phyloP scores from a whole-genome alignment of 1,140 invertebrate genomes.

The Neomicropteryx cornuta region DNA sequence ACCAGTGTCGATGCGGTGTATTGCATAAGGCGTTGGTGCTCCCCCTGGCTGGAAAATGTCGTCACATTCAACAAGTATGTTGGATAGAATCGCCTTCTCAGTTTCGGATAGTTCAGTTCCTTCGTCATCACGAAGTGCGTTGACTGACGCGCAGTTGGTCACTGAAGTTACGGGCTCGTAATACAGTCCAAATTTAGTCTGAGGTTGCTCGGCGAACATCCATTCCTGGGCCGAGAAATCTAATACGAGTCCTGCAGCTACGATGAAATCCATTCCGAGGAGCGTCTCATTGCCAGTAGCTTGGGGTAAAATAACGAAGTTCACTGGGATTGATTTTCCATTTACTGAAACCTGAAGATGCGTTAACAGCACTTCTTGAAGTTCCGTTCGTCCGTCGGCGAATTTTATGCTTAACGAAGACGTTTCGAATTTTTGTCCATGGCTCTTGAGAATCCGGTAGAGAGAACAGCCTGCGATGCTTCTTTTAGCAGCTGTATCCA shows the following conservation, averaged over 20 bases:
- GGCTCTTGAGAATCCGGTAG: background rate
- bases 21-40: background rate
- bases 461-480: constrained; percentile 5
- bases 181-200: too few relatives aligned
- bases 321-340: background rate
- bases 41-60: background rate
- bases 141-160: too few relatives aligned
- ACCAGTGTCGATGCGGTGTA: background rate
- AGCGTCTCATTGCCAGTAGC: background rate
- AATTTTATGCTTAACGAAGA: background rate
- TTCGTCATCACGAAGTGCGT: too few relatives aligned
- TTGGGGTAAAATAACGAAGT: constrained; percentile 1
- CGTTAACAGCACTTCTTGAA: background rate
- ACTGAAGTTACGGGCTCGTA: too few relatives aligned
- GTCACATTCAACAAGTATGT: background rate
- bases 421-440: constrained; percentile 1
- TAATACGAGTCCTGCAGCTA: too few relatives aligned
- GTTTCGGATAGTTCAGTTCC: background rate
- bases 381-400: background rate
- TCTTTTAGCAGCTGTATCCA: constrained; percentile 5
- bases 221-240: too few relatives aligned
- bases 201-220: too few relatives aligned
- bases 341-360: background rate
- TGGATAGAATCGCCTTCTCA: background rate
- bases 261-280: constrained; percentile 1